Evolutionary conservation across 2,797 vertebrate genomes (phyloP), one percentile per base, ranked within the genome.

Genomic region (Cichlasoma orientale): DNA sequence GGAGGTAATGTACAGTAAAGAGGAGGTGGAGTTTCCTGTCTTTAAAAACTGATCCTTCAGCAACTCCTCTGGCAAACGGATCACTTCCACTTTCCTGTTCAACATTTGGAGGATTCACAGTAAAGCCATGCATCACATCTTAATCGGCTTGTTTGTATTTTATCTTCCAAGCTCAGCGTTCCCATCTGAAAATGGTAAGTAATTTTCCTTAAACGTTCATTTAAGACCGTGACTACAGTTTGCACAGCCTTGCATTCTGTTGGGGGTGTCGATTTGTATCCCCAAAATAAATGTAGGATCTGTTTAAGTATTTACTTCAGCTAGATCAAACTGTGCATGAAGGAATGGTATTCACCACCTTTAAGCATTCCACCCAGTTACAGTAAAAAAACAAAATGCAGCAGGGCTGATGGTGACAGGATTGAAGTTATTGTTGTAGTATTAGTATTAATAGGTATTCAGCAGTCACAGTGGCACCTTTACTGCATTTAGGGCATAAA

Each of bases 151-250:
- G 73, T 47, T 94, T 61, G 7, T 87, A 23, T 82, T 92, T 82
- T 90, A 73, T 52, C 38, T 90, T 4, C 79, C 74, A 41, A 82
- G 74, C 23, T 89, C 79, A 11, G 86, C 78, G 1, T 66, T 86
- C 7, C 0, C 31, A 16, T 38, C 68, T n/a, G 18, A 61, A 31
- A 95, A 93, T 79, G 92, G 93, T 94, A 90, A 93, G 91, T 81
- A 31, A 3, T 9, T 52, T 31, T 27, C 72, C 5, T 79, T 25
- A 27, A 68, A 25, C 19, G 50, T 68, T 4, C 18, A 50, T 18
- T 52, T n/a, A 52, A 44, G 63, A 29, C 12, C 9, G 31, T 7
- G 18, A 50, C 25, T 68, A 31, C 18, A 68, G 25, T 52, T 50
- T 68, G 18, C 44, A 47, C 44, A 18, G 44, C 10, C 25, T 68